These are phyloP conservation scores for Physella acuta DNA, from an alignment of 1,140 invertebrate genomes.

Conservation along the genomic window DNA sequence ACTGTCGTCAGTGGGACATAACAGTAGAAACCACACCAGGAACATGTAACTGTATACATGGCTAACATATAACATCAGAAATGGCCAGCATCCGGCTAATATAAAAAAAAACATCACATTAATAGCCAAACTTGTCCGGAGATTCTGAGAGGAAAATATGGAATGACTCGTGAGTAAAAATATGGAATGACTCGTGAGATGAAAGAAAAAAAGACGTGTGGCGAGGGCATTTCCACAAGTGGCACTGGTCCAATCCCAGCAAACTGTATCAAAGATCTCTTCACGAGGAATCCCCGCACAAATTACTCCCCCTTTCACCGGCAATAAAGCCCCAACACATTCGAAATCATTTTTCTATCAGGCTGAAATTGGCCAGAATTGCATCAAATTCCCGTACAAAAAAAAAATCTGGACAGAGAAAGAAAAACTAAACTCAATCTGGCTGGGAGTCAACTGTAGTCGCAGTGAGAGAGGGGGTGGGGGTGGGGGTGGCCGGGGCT, in stretches of 20 bases:
- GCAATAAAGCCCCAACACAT: constrained; percentile 17
- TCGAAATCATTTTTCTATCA: constrained; percentile 25
- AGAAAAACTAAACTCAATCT: not conserved
- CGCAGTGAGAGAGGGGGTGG: not conserved
- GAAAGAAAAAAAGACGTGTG: no score
- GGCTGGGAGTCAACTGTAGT: constrained; percentile 8
- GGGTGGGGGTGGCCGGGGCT: not conserved
- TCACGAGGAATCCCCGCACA: not conserved
- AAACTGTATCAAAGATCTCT: not conserved
- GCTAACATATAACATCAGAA: no score
- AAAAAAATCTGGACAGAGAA: not conserved
- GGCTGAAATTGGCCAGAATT: constrained; percentile 15
- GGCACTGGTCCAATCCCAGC: not conserved
- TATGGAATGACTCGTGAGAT: no score
- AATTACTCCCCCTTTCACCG: constrained; percentile 11
- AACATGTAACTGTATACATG: no score
- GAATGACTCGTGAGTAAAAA: no score
- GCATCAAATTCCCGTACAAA: constrained; percentile 21
- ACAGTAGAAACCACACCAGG: no score
- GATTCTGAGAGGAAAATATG: no score
- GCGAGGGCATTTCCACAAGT: not conserved
- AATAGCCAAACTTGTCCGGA: no score
- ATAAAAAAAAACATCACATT: no score
- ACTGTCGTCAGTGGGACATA: no score
- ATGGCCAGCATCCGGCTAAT: no score